Percentiles rank a stretch among this genome's conserved stretches.
These are phyloP conservation scores for Callinectes sapidus DNA, from an alignment of 2,888 invertebrate genomes.

Conservation along the genomic window DNA sequence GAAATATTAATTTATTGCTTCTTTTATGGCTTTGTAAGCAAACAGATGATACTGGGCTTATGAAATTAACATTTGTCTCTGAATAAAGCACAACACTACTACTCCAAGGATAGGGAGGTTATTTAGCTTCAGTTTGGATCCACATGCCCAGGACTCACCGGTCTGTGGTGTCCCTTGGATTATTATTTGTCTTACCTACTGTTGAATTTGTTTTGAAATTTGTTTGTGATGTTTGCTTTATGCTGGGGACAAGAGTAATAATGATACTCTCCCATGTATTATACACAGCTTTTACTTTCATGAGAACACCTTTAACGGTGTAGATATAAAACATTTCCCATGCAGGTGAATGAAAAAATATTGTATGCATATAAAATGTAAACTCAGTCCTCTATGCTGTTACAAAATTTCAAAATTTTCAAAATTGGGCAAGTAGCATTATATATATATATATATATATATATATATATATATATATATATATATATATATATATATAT, in stretches of 20 bases:
- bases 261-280: slow-evolving; percentile 28
- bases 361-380: not conserved
- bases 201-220: not conserved
- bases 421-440: not conserved
- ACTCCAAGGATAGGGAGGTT: slow-evolving; percentile 39
- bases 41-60: slow-evolving; percentile 27
- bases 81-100: slow-evolving; percentile 40
- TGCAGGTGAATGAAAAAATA: slow-evolving; percentile 20
- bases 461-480: slow-evolving; percentile 38
- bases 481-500: slow-evolving; percentile 30
- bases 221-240: slow-evolving; percentile 25
- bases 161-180: slow-evolving; percentile 38
- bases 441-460: not conserved
- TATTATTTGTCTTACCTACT: slow-evolving; percentile 24
- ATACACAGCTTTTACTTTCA: not conserved
- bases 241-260: slow-evolving; percentile 30
- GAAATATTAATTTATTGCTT: slow-evolving; percentile 35
- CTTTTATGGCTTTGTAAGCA: slow-evolving; percentile 14
- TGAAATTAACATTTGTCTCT: slow-evolving; percentile 18
- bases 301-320: slow-evolving; percentile 5
- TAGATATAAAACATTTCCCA: not conserved
- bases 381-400: not conserved
- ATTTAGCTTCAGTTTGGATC: slow-evolving; percentile 21
- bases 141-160: slow-evolving; percentile 33
- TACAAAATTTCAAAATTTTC: not conserved